These are phyloP conservation scores for Antedon mediterranea DNA, from an alignment of 53 echinoderm and acorn worm species.

Conservation along the genomic window DNA sequence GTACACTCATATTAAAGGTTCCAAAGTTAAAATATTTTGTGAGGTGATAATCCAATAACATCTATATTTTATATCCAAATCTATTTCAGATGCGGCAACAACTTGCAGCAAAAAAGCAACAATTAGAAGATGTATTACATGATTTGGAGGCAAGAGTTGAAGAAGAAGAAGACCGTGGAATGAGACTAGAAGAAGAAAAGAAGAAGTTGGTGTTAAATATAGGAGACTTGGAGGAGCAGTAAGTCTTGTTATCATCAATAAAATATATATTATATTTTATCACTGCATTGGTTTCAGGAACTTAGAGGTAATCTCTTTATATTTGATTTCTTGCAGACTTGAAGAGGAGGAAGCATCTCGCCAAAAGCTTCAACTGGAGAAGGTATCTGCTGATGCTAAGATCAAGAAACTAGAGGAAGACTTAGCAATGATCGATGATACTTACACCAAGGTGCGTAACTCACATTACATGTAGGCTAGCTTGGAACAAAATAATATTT, in stretches of 20 bases:
- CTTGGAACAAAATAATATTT: too few relatives aligned
- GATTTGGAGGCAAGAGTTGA: constrained; percentile 83
- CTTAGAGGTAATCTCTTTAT: not conserved
- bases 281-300: too few relatives aligned
- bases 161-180: constrained; percentile 77
- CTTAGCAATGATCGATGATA: constrained; percentile 60
- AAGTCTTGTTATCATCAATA: constrained; percentile 23
- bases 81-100: constrained; percentile 50
- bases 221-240: constrained; percentile 95
- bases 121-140: constrained; percentile 82
- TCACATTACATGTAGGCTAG: too few relatives aligned
- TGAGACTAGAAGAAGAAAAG: constrained; percentile 28
- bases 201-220: constrained; percentile 70
- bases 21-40: too few relatives aligned
- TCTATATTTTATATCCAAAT: too few relatives aligned
- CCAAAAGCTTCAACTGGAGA: constrained; percentile 94
- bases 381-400: constrained; percentile 80
- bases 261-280: too few relatives aligned
- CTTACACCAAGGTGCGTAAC: constrained; percentile 56
- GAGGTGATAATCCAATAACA: too few relatives aligned
- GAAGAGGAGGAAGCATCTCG: constrained; percentile 86
- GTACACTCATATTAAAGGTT: too few relatives aligned
- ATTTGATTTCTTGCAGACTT: constrained; percentile 37
- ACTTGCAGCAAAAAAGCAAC: constrained; percentile 76
- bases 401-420: constrained; percentile 95